Evolutionary conservation across 2,797 vertebrate genomes (phyloP).

Genomic region (Parauchenoglanis ngamensis): DNA sequence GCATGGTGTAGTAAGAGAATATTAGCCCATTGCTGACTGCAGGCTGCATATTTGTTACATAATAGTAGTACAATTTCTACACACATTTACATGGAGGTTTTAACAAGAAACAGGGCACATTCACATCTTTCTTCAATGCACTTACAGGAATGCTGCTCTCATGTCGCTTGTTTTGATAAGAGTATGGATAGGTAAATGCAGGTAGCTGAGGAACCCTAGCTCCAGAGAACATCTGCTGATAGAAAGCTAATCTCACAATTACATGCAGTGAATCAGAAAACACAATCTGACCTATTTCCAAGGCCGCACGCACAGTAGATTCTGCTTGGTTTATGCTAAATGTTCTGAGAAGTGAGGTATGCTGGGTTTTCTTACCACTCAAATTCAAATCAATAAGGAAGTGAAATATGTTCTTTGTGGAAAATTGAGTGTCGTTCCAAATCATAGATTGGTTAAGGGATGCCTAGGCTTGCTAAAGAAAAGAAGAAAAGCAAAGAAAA

Average conservation of each 20-base stretch:
- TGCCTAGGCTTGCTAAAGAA: slow-evolving; percentile 22
- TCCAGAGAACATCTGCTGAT: slow-evolving; percentile 31
- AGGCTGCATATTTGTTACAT: not conserved
- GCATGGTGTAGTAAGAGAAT: not conserved
- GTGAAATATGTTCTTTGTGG: slow-evolving; percentile 15
- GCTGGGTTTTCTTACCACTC: slow-evolving; percentile 14
- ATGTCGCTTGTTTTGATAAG: slow-evolving; percentile 20
- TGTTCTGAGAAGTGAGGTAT: slow-evolving; percentile 4
- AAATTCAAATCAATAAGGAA: slow-evolving; percentile 5
- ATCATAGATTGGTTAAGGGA: slow-evolving; percentile 25
- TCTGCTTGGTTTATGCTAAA: slow-evolving; percentile 39
- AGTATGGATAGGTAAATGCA: slow-evolving; percentile 21
- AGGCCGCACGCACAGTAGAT: slow-evolving; percentile 59
- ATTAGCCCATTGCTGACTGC: not conserved
- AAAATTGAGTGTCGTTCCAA: slow-evolving; percentile 31
- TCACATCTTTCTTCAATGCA: not conserved
- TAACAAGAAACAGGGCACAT: not conserved
- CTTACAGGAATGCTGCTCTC: slow-evolving; percentile 20
- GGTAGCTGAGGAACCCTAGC: slow-evolving; percentile 8
- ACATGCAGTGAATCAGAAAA: slow-evolving; percentile 56
- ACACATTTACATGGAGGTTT: not conserved
- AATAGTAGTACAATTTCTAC: not conserved
- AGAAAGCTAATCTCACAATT: slow-evolving; percentile 58
- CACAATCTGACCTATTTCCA: slow-evolving; percentile 65
- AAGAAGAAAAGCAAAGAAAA: slow-evolving; percentile 22